phyloP scores from a whole-genome alignment of 2,113 vertebrate species.

The Psilopsiagon aymara region DNA sequence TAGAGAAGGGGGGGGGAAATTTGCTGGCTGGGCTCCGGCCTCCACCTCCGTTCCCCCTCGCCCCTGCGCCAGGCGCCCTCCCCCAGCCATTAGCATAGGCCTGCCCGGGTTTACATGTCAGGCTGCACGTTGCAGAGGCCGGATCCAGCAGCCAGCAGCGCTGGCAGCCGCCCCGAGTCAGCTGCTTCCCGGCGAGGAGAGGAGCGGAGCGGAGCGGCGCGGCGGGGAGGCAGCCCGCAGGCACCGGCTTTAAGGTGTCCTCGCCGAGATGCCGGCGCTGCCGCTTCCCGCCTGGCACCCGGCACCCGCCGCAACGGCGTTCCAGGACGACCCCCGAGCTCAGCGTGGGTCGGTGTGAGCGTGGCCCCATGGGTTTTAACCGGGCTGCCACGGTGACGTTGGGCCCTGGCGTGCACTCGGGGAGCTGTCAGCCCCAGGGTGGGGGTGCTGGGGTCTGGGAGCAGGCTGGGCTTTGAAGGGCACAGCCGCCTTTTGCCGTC shows the following conservation, averaged over 20 bases:
- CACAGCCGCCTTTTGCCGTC: background rate
- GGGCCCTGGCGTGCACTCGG: no score
- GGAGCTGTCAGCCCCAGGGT: background rate
- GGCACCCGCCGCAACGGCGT: background rate
- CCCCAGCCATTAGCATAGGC: constrained; percentile 65
- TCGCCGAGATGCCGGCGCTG: background rate
- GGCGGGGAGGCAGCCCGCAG: constrained; percentile 32
- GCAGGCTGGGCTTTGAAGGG: background rate
- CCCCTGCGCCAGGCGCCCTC: constrained; percentile 57
- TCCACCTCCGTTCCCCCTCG: constrained; percentile 65
- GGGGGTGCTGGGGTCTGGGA: background rate
- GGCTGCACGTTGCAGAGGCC: constrained; percentile 77
- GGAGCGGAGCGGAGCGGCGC: constrained; percentile 3
- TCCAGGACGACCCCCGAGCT: background rate
- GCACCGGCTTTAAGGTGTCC: constrained; percentile 56
- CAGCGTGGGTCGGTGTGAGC: no score
- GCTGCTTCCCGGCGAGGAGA: constrained; percentile 68
- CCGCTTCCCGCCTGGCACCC: background rate
- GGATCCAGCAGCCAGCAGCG: constrained; percentile 67
- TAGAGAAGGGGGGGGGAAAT: background rate
- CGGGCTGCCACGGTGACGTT: background rate
- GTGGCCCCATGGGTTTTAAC: background rate
- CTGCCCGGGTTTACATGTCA: constrained; percentile 76
- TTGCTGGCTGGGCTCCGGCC: constrained; percentile 53
- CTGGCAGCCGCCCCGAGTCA: constrained; percentile 76